Evolutionary conservation across 2,888 invertebrate genomes (phyloP), one percentile per base, ranked within the genome.

Genomic region (Sminthurinus aureus): DNA sequence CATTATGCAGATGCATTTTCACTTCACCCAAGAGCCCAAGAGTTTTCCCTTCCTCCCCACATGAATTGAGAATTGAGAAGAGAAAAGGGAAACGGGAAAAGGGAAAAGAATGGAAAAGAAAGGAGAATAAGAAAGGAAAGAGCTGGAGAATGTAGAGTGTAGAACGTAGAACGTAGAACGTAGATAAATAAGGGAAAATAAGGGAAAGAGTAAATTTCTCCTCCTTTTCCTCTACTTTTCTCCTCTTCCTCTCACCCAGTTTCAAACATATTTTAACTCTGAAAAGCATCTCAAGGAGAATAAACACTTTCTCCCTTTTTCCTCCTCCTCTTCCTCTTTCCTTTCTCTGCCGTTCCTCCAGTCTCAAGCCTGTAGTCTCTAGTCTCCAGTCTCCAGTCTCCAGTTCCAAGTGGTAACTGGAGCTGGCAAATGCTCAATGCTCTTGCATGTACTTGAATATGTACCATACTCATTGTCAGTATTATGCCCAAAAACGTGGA

Each of bases 311-410:
- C 24, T 66, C 66, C 66, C 66, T 8, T n/a, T 38, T 69, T 69
- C 69, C n/a, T 18, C 51, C n/a, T 38, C 9, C 76, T 76, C 58
- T 58, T 20, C 22, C 76, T 58, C 58, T 76, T 58, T 22, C 26
- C 8, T 24, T 73, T 24, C 24, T 4, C 24, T 20, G n/a, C 71
- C 22, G 24, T 22, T 24, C 71, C 71, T 22, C 71, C 13, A 24
- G 4, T 2, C 22, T 24, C 71, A 20, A 52, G 13, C 52, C 52
- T 13, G 13, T 11, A 52, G 13, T 52, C 52, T 52, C 13, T 52
- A 52, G n/a, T 22, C 24, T 15, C 74, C 76, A 6, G n/a, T 73
- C 73, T 58, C 58, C 15, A 2, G 13, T 58, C 15, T 58, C 1
- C 4, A 58, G 0, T 58, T 18, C 9, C 58, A 58, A 58, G 15